These are phyloP conservation scores for Hirtodrosophila histrioides DNA, from an alignment of 2,888 invertebrate genomes.

Conservation along the genomic window DNA sequence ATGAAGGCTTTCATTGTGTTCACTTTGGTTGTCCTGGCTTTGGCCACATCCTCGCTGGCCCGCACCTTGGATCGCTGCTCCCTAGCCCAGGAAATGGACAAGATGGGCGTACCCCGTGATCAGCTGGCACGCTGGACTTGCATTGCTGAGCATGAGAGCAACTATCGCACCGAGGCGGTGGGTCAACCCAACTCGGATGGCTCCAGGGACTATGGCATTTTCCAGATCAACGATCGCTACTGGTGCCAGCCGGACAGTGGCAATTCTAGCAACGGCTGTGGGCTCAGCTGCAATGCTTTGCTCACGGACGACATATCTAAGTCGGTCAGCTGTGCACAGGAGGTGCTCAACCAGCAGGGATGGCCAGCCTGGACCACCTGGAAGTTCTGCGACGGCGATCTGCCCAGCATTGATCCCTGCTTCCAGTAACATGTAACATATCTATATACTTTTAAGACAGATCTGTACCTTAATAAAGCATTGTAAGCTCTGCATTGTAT, in stretches of 20 bases:
- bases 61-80: slow-evolving; percentile 67
- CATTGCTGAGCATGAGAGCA: slow-evolving; percentile 68
- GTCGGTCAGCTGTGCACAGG: slow-evolving; percentile 73
- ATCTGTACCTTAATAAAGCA: too few species aligned
- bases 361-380: slow-evolving; percentile 80
- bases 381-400: slow-evolving; percentile 66
- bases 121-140: slow-evolving; percentile 69
- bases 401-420: slow-evolving; percentile 67
- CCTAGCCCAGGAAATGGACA: slow-evolving; percentile 64
- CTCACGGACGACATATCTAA: slow-evolving; percentile 71
- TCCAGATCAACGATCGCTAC: slow-evolving; percentile 81
- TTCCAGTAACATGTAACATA: slow-evolving; percentile 38
- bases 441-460: too few species aligned
- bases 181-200: slow-evolving; percentile 85
- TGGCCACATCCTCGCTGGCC: slow-evolving; percentile 55
- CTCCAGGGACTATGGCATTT: slow-evolving; percentile 83
- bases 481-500: too few species aligned
- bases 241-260: slow-evolving; percentile 78
- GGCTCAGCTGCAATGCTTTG: slow-evolving; percentile 68
- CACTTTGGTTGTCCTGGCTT: slow-evolving; percentile 39
- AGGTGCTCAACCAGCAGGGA: slow-evolving; percentile 67
- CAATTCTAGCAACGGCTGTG: slow-evolving; percentile 71
- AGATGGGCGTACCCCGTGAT: slow-evolving; percentile 67
- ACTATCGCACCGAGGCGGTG: slow-evolving; percentile 83
- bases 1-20: slow-evolving; percentile 47